A percentile compares a stretch with the other conserved stretches of the same genome.
These are phyloP conservation scores for Noctuana brunneofusca DNA, from an alignment of 2,888 invertebrate species.

Conservation along the genomic window DNA sequence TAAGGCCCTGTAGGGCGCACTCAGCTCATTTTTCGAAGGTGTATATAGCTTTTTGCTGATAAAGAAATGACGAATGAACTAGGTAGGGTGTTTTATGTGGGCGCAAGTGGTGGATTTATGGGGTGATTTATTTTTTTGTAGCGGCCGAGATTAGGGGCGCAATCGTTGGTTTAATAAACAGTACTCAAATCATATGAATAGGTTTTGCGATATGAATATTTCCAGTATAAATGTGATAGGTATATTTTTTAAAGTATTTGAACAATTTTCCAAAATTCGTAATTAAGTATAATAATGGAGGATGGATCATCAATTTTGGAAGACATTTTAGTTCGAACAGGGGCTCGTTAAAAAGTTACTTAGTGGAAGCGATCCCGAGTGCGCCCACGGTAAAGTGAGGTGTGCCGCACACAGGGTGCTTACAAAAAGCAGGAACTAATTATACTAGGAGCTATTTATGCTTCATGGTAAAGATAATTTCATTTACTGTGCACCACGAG, in stretches of 20 bases:
- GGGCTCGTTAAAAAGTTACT: slow-evolving; percentile 66
- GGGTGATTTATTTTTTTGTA: slow-evolving; percentile 41
- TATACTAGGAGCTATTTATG: too few species aligned
- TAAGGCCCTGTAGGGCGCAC: slow-evolving; percentile 66
- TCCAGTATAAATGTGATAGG: too few species aligned
- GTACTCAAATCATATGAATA: not conserved
- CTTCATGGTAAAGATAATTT: too few species aligned
- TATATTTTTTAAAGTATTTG: too few species aligned
- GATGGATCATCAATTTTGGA: slow-evolving; percentile 17
- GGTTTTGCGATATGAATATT: not conserved
- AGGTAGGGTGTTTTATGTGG: slow-evolving; percentile 61
- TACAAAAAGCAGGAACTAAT: not conserved
- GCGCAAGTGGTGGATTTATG: slow-evolving; percentile 57
- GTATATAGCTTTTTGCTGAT: slow-evolving; percentile 64
- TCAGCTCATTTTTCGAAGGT: slow-evolving; percentile 70
- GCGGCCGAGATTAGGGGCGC: slow-evolving; percentile 26
- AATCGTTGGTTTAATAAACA: slow-evolving; percentile 12
- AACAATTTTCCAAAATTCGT: not conserved
- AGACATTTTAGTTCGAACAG: slow-evolving; percentile 26
- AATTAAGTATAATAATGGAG: not conserved
- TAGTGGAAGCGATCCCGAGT: slow-evolving; percentile 48
- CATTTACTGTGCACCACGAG: too few species aligned
- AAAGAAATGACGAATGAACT: slow-evolving; percentile 73
- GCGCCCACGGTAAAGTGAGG: slow-evolving; percentile 54
- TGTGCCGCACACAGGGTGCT: slow-evolving; percentile 47